phyloP scores from a whole-genome alignment of 2,888 invertebrate species.

The Lagria hirta region DNA sequence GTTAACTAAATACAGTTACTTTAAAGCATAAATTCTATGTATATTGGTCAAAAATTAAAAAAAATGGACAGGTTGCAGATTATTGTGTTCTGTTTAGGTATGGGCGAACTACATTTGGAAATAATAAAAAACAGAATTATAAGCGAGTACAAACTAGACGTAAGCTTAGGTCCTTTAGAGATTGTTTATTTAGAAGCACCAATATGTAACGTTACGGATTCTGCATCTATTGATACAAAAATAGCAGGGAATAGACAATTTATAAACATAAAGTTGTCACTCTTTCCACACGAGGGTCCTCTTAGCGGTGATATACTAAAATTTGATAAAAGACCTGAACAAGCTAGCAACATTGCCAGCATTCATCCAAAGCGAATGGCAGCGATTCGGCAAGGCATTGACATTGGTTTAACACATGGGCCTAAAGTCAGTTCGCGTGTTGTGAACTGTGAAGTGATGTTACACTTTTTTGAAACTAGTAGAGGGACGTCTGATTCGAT shows the following conservation, averaged over 20 bases:
- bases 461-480: constrained; percentile 74
- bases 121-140: constrained; percentile 86
- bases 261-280: constrained; percentile 64
- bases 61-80: neutral
- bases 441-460: constrained; percentile 70
- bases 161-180: constrained; percentile 80
- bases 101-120: constrained; percentile 98
- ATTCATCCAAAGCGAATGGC: constrained; percentile 67
- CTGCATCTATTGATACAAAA: constrained; percentile 61
- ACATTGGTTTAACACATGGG: constrained; percentile 72
- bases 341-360: constrained; percentile 65
- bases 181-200: constrained; percentile 88
- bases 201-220: constrained; percentile 52
- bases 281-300: constrained; percentile 55
- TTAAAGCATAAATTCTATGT: constrained; percentile 6
- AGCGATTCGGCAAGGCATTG: constrained; percentile 72
- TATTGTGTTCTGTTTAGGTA: constrained; percentile 61
- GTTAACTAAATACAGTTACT: too few species aligned
- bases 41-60: constrained; percentile 4
- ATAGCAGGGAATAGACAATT: constrained; percentile 64
- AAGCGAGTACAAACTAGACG: constrained; percentile 88
- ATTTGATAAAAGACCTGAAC: constrained; percentile 68
- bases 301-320: constrained; percentile 52
- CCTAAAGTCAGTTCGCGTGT: constrained; percentile 83
- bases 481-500: constrained; percentile 80